Base-by-base conservation (phyloP, 2,888 invertebrate species). In the Protula sp. region DNA sequence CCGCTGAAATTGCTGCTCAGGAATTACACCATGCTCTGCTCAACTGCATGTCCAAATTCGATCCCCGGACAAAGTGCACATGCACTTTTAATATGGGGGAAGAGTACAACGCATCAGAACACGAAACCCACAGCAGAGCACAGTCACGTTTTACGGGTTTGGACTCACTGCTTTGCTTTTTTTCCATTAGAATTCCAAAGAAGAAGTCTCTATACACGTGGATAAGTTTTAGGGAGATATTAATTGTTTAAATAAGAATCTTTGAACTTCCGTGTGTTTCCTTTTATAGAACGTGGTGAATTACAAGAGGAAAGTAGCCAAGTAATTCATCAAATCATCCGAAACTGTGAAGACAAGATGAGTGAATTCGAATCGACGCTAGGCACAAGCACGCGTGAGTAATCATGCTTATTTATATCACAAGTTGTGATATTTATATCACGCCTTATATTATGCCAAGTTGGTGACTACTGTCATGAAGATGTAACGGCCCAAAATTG, bases 11-110 rank as follows among this genome's bases (percentile, higher is more conserved):
- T 14, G 75, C 77, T 0, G 72, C 77, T 3, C 70, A 68, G 51
- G 74, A 78, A 58, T 60, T 79, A 3, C 79, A 79, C 61, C 72
- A 71, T 57, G 65, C 74, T 22, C 63, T 79, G 19, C 64, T 79
- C 14, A 67, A 70, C 47, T 76, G 78, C 61, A 71, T 79, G 71
- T 61, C 68, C 27, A 75, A 75, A 55, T 79, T 78, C 70, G 78
- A 79, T 58, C 72, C 75, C 0, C 66, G 67, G 31, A 74, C 73
- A 9, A 71, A 70, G 51, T 73, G 74, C 30, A 68, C 70, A 2
- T 55, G 66, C n/a, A 68, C 71, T 1, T 64, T 60, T 31, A 75
- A 73, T 58, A 63, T 71, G 54, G 68, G 66, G 2, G 72, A 72
- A 14, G 24, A 30, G 26, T 50, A 59, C 47, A 70, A 70, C 47